Evolutionary conservation across 1,140 invertebrate species (phyloP).

Genomic region (Drosophila jambulina): DNA sequence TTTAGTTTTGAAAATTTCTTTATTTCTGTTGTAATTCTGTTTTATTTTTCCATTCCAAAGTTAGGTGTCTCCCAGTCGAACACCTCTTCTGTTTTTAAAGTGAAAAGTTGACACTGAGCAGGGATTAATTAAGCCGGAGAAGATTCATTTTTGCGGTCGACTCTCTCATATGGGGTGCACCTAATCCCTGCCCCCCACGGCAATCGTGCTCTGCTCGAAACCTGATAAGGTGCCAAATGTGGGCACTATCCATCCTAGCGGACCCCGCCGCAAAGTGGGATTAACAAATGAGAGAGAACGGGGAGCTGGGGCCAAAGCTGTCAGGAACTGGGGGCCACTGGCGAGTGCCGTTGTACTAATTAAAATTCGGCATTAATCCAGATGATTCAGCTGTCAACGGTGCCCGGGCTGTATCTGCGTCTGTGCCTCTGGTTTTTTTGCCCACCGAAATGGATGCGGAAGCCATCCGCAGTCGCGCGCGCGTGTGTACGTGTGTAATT

Average conservation of each 20-base stretch:
- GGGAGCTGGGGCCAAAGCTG: not conserved
- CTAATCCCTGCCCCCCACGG: constrained; percentile 8
- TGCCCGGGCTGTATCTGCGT: constrained; percentile 11
- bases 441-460: constrained; percentile 40
- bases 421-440: constrained; percentile 29
- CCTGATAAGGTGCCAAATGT: constrained; percentile 77
- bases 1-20: not conserved
- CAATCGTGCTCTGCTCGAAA: constrained; percentile 51
- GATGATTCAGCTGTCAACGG: constrained; percentile 81
- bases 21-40: not conserved
- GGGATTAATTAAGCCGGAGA: constrained; percentile 72
- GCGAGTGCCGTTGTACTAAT: constrained; percentile 72
- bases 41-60: not conserved
- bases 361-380: constrained; percentile 84
- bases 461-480: constrained; percentile 53
- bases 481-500: constrained; percentile 70
- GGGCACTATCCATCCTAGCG: constrained; percentile 64
- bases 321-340: constrained; percentile 1
- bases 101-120: constrained; percentile 35
- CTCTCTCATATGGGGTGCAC: constrained; percentile 17
- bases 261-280: constrained; percentile 47
- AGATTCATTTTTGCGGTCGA: constrained; percentile 58
- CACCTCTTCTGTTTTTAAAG: constrained; percentile 3
- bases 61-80: constrained; percentile 10
- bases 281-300: constrained; percentile 48